Percentiles rank a stretch among this genome's conserved stretches.
Evolutionary conservation across 2,888 invertebrate species (phyloP).

Genomic region (Pollenia labialis): DNA sequence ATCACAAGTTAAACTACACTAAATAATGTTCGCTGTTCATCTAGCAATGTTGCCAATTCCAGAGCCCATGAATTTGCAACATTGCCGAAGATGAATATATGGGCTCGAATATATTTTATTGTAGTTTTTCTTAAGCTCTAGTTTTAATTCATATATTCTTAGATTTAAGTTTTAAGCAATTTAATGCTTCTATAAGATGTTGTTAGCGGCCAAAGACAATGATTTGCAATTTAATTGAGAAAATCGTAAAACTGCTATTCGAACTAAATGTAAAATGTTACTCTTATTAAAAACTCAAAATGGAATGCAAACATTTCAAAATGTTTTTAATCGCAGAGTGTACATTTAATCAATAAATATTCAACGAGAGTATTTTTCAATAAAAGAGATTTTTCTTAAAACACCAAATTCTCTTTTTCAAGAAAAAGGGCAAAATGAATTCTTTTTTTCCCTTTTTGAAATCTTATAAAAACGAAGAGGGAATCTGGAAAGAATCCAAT

Average conservation of each 20-base stretch:
- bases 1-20: conserved; percentile 55
- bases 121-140: conserved; percentile 15
- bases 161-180: conserved; percentile 33
- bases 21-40: conserved; percentile 73
- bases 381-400: conserved; percentile 66
- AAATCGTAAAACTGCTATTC: conserved; percentile 50
- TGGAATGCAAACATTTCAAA: conserved; percentile 14
- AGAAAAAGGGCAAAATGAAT: conserved; percentile 71
- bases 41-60: conserved; percentile 70
- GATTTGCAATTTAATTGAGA: conserved; percentile 41
- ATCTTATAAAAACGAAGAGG: conserved; percentile 12
- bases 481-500: conserved; percentile 44
- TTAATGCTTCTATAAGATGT: conserved; percentile 42
- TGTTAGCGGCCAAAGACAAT: neutral
- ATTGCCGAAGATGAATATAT: conserved; percentile 68
- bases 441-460: conserved; percentile 69
- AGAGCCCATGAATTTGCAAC: conserved; percentile 77
- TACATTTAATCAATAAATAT: conserved; percentile 78
- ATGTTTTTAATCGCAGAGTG: conserved; percentile 76
- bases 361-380: conserved; percentile 77
- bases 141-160: conserved; percentile 3
- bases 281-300: conserved; percentile 77
- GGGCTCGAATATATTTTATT: conserved; percentile 76
- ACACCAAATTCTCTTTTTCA: conserved; percentile 31
- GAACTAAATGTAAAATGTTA: conserved; percentile 78